Conservation (phyloP, 1,140 invertebrate genomes). For the Diploscapter pachys region DNA sequence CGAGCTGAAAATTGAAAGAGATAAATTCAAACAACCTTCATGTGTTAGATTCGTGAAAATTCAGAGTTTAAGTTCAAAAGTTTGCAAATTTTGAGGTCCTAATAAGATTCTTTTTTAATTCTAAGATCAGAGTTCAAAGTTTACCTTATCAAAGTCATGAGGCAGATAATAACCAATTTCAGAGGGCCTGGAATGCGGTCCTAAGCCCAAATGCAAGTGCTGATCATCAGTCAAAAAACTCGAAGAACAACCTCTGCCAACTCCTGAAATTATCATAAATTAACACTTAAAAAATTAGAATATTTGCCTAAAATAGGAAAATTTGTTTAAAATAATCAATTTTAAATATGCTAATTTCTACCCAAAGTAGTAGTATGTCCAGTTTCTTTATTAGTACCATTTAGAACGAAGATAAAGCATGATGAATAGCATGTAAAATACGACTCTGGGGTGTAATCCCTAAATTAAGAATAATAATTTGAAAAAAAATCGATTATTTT, state of each 20-base stretch:
- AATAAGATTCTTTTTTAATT: background rate
- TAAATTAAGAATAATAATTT: conserved; percentile 12
- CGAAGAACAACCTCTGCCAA: conserved; percentile 47
- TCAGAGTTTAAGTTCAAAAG: background rate
- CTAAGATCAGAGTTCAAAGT: background rate
- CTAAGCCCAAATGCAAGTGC: conserved; percentile 42
- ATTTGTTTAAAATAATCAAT: background rate
- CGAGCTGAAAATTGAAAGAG: conserved; percentile 35
- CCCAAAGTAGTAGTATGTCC: conserved; percentile 38
- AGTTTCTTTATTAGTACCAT: conserved; percentile 45
- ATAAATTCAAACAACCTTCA: too few species aligned
- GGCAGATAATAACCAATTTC: conserved; percentile 46
- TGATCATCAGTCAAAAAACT: conserved; percentile 47
- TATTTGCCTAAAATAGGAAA: background rate
- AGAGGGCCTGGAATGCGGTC: conserved; percentile 39
- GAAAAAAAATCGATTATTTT: conserved; percentile 4
- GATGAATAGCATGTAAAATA: conserved; percentile 37
- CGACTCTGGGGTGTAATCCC: conserved; percentile 38
- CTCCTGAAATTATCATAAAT: conserved; percentile 26
- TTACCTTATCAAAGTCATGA: conserved; percentile 45
- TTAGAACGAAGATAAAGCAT: conserved; percentile 47
- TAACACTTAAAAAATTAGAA: background rate
- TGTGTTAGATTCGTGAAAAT: too few species aligned
- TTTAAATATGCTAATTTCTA: background rate
- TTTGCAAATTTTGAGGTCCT: conserved; percentile 3